phyloP scores from a whole-genome alignment of 1,140 invertebrate genomes.

The Megalonaias nervosa region DNA sequence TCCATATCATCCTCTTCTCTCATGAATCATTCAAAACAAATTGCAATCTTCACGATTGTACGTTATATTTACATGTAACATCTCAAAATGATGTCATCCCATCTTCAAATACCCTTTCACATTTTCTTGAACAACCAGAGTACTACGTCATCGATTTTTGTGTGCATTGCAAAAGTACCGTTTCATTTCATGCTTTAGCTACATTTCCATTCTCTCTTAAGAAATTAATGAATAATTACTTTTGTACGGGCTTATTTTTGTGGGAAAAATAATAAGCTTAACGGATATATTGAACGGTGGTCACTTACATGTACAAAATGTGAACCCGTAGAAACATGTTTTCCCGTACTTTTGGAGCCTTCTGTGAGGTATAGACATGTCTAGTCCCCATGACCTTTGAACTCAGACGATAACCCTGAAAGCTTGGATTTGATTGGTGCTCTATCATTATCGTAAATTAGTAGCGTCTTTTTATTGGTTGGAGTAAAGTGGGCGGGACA shows the following conservation, averaged over 20 bases:
- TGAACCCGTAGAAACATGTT: slow-evolving; percentile 25
- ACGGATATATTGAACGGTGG: background rate
- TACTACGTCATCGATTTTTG: slow-evolving; percentile 35
- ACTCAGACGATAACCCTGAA: slow-evolving; percentile 20
- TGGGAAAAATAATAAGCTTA: slow-evolving; percentile 1
- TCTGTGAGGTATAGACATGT: slow-evolving; percentile 48
- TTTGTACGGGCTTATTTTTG: background rate
- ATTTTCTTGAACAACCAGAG: background rate
- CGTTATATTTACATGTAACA: no score
- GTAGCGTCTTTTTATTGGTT: slow-evolving; percentile 44
- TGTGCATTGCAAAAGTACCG: background rate
- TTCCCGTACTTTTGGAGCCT: slow-evolving; percentile 30
- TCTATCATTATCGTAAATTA: slow-evolving; percentile 7
- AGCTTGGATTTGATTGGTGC: slow-evolving; percentile 38
- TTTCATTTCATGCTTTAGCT: background rate
- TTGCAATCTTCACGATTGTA: no score
- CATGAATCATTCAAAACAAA: no score
- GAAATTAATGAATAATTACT: background rate
- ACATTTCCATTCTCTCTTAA: no score
- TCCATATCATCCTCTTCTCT: no score
- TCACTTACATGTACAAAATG: no score
- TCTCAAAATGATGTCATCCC: no score
- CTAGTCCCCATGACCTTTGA: slow-evolving; percentile 32
- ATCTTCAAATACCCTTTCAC: no score
- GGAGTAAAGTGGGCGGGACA: slow-evolving; percentile 41